Conservation (phyloP, 2,797 vertebrate genomes). For the Gymnodraco acuticeps region DNA sequence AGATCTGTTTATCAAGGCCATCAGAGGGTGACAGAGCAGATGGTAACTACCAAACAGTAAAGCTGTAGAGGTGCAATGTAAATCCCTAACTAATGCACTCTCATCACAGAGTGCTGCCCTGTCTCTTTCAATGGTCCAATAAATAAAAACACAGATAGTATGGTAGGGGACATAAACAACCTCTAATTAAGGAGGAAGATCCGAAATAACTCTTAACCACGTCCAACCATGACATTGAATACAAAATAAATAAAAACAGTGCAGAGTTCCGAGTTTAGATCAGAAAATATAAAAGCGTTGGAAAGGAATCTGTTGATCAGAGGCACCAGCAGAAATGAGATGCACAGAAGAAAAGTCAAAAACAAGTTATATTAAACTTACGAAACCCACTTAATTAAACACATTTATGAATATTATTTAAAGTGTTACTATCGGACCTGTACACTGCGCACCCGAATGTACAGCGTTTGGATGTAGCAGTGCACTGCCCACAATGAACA, state of each 20-base stretch:
- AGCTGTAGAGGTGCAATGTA: constrained; percentile 3
- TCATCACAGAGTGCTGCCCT: not conserved
- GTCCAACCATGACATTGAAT: not conserved
- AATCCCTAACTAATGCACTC: not conserved
- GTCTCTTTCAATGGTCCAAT: no score
- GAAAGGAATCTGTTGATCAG: not conserved
- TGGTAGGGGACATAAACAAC: not conserved
- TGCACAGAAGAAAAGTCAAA: not conserved
- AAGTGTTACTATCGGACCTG: not conserved
- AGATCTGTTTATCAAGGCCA: constrained; percentile 55
- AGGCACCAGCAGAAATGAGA: not conserved
- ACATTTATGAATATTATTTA: not conserved
- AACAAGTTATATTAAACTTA: not conserved
- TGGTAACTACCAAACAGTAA: constrained; percentile 31
- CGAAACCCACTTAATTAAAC: not conserved
- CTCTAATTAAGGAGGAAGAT: not conserved
- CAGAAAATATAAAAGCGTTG: not conserved
- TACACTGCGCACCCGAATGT: not conserved
- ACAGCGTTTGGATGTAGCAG: no score
- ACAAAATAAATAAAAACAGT: not conserved
- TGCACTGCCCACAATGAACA: no score
- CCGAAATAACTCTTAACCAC: not conserved
- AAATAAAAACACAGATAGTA: no score
- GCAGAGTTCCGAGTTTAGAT: not conserved
- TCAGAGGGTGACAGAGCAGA: constrained; percentile 28